Evolutionary conservation across 2,797 vertebrate species (phyloP).

Genomic region (Hyperoplus lanceolatus): DNA sequence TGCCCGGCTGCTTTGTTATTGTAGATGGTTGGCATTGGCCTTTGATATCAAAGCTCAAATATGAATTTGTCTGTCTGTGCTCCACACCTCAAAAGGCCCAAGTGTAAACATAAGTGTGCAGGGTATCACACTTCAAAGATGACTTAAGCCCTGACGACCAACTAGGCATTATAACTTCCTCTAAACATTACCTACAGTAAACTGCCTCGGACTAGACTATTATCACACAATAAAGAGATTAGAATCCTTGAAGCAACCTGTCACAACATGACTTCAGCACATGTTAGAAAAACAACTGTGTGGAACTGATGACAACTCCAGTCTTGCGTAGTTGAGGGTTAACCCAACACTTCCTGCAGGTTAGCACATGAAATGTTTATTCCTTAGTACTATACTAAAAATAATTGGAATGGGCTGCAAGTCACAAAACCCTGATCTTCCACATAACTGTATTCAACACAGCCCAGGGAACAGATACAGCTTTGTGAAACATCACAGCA

Average conservation of each 20-base stretch:
- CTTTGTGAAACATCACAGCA: not conserved
- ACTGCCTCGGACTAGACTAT: not conserved
- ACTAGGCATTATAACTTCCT: conserved; percentile 14
- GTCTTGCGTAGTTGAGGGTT: conserved; percentile 10
- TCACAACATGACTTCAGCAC: conserved; percentile 58
- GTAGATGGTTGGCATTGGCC: not conserved
- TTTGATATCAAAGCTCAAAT: conserved; percentile 22
- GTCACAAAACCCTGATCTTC: not conserved
- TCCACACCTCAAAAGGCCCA: not conserved
- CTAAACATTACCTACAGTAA: conserved; percentile 44
- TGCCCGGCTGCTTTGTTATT: not conserved
- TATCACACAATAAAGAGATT: conserved; percentile 42
- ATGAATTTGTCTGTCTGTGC: not conserved
- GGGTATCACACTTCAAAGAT: conserved; percentile 33
- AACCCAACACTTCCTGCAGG: conserved; percentile 25
- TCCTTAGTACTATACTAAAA: not conserved
- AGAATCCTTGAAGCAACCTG: conserved; percentile 40
- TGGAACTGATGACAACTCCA: conserved; percentile 19
- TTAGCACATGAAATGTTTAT: conserved; percentile 40
- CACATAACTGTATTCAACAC: not conserved
- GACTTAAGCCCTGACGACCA: not conserved
- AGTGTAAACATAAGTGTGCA: not conserved
- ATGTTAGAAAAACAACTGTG: conserved; percentile 26
- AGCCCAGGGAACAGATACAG: not conserved
- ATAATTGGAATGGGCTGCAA: conserved; percentile 19